These are phyloP conservation scores for Corythornis cristatus DNA, from an alignment of 2,113 vertebrate species.

Conservation along the genomic window DNA sequence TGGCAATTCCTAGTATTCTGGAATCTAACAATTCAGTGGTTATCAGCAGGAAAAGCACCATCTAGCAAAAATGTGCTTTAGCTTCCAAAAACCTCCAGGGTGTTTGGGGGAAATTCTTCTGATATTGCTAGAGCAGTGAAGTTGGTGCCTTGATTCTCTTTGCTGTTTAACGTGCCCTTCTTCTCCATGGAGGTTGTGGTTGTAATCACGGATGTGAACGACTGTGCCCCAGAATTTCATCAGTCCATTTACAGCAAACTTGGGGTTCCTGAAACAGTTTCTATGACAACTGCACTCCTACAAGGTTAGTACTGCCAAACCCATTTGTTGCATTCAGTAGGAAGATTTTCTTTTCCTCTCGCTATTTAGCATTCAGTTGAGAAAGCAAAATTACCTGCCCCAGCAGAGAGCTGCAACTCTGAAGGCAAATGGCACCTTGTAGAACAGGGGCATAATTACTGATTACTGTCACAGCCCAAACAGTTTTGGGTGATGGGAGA, in stretches of 20 bases:
- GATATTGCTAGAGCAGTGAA: not conserved
- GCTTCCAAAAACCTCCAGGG: conserved; percentile 1
- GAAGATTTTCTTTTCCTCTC: not conserved
- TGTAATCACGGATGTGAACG: conserved; percentile 86
- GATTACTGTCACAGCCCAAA: not conserved
- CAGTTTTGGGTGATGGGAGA: not conserved
- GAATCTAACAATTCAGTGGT: not conserved
- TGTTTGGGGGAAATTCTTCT: not conserved
- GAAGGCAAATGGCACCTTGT: not conserved
- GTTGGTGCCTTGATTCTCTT: not conserved
- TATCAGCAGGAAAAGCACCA: conserved; percentile 18
- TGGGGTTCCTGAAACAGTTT: conserved; percentile 85
- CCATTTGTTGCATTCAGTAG: not conserved
- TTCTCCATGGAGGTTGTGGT: conserved; percentile 78
- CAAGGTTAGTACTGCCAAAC: conserved; percentile 79
- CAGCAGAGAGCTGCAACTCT: not conserved
- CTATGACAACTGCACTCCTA: conserved; percentile 85
- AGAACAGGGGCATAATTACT: not conserved
- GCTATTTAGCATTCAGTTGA: not conserved
- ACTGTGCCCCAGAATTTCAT: conserved; percentile 86
- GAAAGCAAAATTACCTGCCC: not conserved
- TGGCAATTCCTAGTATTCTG: not conserved
- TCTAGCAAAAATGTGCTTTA: not conserved
- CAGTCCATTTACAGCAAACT: conserved; percentile 89
- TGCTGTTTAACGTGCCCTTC: not conserved